A percentile compares a stretch with the other conserved stretches of the same genome.
phyloP scores from a whole-genome alignment of 2,113 vertebrate genomes.

The Malurus elegans region DNA sequence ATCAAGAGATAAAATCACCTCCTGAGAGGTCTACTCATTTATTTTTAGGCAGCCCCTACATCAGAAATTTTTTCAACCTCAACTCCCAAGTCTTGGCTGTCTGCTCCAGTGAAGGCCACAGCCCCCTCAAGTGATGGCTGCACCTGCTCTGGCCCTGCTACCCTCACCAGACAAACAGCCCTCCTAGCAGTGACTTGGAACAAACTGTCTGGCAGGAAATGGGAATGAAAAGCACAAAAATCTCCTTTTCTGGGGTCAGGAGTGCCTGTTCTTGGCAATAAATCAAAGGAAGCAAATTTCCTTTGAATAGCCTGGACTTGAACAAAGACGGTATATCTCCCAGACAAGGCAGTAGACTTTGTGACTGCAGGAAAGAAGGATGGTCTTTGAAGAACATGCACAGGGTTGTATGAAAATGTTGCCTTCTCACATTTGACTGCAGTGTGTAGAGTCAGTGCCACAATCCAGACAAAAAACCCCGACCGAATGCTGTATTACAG shows the following conservation, averaged over 20 bases:
- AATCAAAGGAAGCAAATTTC: conserved; percentile 31
- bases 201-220: conserved; percentile 8
- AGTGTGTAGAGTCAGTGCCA: neutral
- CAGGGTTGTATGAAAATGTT: neutral
- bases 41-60: neutral
- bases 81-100: neutral
- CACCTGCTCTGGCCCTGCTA: neutral
- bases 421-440: neutral
- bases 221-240: neutral
- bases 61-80: neutral
- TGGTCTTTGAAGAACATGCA: neutral
- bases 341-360: neutral
- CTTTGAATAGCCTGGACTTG: neutral
- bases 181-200: neutral
- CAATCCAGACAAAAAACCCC: neutral
- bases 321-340: neutral
- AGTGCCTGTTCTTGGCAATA: conserved; percentile 25
- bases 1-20: neutral
- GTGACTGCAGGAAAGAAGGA: neutral
- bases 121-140: neutral
- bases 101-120: neutral
- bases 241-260: neutral
- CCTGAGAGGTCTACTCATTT: neutral
- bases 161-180: conserved; percentile 5
- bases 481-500: neutral